phyloP scores from a whole-genome alignment of 2,888 invertebrate species.

The Julus scanicus region DNA sequence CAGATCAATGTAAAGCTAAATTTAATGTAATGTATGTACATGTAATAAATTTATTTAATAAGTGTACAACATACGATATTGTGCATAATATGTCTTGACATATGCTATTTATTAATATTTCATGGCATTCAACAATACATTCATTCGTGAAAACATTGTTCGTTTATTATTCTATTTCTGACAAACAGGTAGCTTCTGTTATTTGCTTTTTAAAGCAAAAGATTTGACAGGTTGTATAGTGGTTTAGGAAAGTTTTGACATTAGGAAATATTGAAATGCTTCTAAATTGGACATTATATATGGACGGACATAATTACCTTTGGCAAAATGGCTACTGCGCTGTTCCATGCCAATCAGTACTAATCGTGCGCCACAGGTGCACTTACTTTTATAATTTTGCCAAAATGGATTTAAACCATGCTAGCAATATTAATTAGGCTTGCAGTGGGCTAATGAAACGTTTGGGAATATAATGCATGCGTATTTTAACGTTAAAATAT shows the following conservation, averaged over 20 bases:
- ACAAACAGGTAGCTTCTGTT: neutral
- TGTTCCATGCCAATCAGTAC: neutral
- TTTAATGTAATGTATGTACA: too few species aligned
- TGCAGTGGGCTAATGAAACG: slow-evolving; percentile 17
- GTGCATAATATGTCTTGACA: neutral
- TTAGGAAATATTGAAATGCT: neutral
- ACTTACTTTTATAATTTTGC: slow-evolving; percentile 22
- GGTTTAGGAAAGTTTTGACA: neutral
- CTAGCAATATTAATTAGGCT: slow-evolving; percentile 44
- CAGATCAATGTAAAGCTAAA: too few species aligned
- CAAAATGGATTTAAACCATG: slow-evolving; percentile 37
- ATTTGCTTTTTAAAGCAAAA: neutral
- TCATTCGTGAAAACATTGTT: neutral
- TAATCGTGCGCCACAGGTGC: slow-evolving; percentile 40
- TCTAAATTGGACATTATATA: neutral
- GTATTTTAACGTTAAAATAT: neutral
- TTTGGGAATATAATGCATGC: slow-evolving; percentile 20
- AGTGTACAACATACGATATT: neutral
- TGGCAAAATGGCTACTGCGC: neutral
- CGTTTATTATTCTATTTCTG: neutral
- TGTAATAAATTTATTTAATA: too few species aligned
- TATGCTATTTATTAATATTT: neutral
- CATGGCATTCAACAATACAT: neutral
- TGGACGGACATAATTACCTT: neutral
- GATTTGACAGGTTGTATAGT: too few species aligned